Evolutionary conservation across 2,888 invertebrate species (phyloP).

Genomic region (Pinctada fucata): DNA sequence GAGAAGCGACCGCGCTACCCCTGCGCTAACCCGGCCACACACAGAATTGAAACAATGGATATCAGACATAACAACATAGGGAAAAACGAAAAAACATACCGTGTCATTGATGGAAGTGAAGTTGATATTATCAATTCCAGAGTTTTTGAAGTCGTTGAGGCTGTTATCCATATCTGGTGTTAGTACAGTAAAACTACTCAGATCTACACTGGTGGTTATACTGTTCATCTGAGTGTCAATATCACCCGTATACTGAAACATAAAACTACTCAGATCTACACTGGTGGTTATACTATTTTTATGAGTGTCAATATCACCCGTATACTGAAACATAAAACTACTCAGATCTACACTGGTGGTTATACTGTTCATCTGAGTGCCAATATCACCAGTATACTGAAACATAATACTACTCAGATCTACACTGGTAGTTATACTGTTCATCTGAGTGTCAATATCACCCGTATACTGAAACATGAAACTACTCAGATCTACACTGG

Average conservation of each 20-base stretch:
- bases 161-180: constrained; percentile 51
- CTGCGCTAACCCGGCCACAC: too few species aligned
- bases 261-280: constrained; percentile 45
- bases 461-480: too few species aligned
- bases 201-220: constrained; percentile 46
- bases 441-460: too few species aligned
- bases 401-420: constrained; percentile 37
- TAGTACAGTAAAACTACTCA: constrained; percentile 50
- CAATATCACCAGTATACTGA: constrained; percentile 52
- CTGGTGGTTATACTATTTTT: constrained; percentile 40
- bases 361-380: constrained; percentile 43
- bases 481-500: too few species aligned
- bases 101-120: constrained; percentile 52
- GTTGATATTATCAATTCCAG: constrained; percentile 50
- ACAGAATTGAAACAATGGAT: too few species aligned
- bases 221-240: constrained; percentile 45
- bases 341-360: constrained; percentile 49
- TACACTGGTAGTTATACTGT: too few species aligned
- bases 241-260: constrained; percentile 50
- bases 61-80: too few species aligned
- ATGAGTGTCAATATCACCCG: constrained; percentile 43
- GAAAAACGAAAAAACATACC: constrained; percentile 34
- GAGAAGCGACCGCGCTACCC: too few species aligned
- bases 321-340: constrained; percentile 53
- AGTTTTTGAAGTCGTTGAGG: constrained; percentile 50